phyloP scores from a whole-genome alignment of 2,113 vertebrate genomes.

The Muntiacus muntjak region DNA sequence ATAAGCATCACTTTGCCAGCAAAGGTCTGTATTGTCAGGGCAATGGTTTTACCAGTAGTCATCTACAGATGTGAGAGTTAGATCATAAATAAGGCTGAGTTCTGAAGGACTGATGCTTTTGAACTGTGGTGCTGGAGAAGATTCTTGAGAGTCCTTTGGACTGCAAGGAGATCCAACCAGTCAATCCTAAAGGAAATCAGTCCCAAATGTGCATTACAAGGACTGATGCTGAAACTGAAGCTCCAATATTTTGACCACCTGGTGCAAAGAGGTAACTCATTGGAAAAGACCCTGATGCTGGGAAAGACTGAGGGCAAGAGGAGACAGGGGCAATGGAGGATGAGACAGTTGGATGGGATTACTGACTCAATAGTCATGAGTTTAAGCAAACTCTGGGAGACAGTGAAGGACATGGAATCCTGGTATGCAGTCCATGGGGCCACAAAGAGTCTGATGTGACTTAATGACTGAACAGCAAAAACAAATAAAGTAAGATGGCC shows the following conservation, averaged over 20 bases:
- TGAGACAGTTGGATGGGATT: background rate
- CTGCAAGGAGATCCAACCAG: background rate
- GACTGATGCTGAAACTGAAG: background rate
- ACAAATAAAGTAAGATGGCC: background rate
- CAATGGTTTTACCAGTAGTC: background rate
- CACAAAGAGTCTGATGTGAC: background rate
- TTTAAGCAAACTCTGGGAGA: background rate
- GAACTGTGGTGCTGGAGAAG: background rate
- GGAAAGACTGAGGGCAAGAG: background rate
- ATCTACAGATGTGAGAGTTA: background rate
- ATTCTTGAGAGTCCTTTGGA: background rate
- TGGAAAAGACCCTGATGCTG: background rate
- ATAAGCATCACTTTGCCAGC: background rate
- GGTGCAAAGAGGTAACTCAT: background rate
- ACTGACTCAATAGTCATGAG: background rate
- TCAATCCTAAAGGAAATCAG: background rate
- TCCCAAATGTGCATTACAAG: background rate
- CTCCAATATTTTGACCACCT: background rate
- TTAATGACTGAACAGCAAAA: background rate
- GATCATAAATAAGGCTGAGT: background rate
- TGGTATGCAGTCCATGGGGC: background rate
- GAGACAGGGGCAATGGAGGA: background rate
- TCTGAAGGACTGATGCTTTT: background rate
- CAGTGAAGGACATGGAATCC: background rate
- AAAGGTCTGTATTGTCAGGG: background rate